phyloP scores from a whole-genome alignment of 2,888 invertebrate genomes.

The Danaus chrysippus region DNA sequence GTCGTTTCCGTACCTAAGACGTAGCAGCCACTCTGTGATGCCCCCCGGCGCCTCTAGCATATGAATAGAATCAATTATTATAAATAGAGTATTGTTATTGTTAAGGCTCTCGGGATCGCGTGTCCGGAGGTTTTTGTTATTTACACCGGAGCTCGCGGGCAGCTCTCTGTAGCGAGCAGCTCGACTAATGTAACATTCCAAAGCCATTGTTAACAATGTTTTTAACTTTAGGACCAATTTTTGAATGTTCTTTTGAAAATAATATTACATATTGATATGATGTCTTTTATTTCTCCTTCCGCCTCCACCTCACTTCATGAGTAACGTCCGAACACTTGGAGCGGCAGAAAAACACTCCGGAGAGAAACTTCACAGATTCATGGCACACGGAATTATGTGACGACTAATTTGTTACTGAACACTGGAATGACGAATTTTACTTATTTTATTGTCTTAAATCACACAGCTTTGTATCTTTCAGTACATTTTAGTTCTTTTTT shows the following conservation, averaged over 20 bases:
- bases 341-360: conserved; percentile 15
- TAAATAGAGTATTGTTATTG: conserved; percentile 73
- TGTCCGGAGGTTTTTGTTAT: conserved; percentile 2
- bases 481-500: too few relatives aligned
- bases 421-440: too few relatives aligned
- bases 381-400: too few relatives aligned
- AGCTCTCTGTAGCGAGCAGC: conserved; percentile 67
- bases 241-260: conserved; percentile 79
- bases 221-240: conserved; percentile 78
- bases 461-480: too few relatives aligned
- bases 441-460: too few relatives aligned
- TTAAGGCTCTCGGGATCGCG: conserved; percentile 74
- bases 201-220: conserved; percentile 78
- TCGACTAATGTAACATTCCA: conserved; percentile 74
- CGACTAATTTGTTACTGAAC: too few relatives aligned
- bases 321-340: not conserved
- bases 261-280: conserved; percentile 75
- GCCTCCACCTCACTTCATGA: not conserved
- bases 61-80: conserved; percentile 74
- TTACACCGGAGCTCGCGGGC: conserved; percentile 21
- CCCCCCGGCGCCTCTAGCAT: conserved; percentile 75
- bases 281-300: conserved; percentile 38
- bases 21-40: conserved; percentile 76
- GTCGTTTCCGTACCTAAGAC: conserved; percentile 78
- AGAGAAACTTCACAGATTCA: not conserved